Base-by-base conservation (phyloP, 2,888 invertebrate genomes). In the Amitus sp. region DNA sequence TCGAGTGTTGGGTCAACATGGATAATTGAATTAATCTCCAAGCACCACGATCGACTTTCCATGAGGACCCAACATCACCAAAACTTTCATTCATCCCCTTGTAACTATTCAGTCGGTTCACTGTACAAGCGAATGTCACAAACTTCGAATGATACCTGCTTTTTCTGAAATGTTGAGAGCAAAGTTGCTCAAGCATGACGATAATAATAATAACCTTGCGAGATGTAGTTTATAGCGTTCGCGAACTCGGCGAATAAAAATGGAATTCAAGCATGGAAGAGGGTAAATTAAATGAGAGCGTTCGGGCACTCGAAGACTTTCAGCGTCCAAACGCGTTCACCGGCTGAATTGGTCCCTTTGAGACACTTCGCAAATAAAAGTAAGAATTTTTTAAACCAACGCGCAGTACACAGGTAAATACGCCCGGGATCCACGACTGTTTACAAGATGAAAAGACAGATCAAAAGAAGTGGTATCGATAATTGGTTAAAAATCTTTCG, bases 1-100 rank as follows among this genome's bases (percentile, higher is more conserved):
- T 82, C 80, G 77, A 82, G 82, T 80, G 81, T 81, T 82, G 76
- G 75, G 74, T 79, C 76, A 82, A 82, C 81, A 82, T 78, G 77
- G 74, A 78, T 82, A 80, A 82, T 79, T 78, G 78, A 82, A 82
- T 82, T 82, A 82, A 81, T 81, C 80, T 81, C 70, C 64, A 55
- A 62, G 61, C 66, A n/a, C 64, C 62, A 67, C 62, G 62, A 49
- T 62, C 56, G 57, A 52, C 46, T 58, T 60, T 54, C 47, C 34
- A 49, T 56, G 65, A 67, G 62, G 66, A 66, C 59, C 62, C 62
- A 66, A 67, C 63, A 63, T 67, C 66, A 69, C 67, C 69, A 75
- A 75, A 75, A 75, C 71, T 68, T 65, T 46, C 59, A 34, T 43
- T 57, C 42, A 50, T 40, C 54, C 61, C 23, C 53, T 55, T 48